These are phyloP conservation scores for Kryptolebias marmoratus DNA, from an alignment of 2,113 vertebrate species.

Conservation along the genomic window DNA sequence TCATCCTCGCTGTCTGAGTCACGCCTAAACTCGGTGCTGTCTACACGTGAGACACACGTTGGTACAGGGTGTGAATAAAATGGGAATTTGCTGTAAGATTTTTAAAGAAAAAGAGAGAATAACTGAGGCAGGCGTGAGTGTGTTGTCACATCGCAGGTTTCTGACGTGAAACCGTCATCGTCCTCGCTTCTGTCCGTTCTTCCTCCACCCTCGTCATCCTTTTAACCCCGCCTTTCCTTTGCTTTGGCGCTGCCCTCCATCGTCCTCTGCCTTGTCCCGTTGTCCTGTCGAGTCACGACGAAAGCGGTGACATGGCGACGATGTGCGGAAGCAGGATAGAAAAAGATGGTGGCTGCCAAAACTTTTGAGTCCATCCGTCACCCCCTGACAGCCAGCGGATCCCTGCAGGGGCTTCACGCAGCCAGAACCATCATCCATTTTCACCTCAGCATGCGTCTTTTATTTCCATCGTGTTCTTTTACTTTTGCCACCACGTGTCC, in stretches of 20 bases:
- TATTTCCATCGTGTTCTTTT: slow-evolving; percentile 5
- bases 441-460: slow-evolving; percentile 48
- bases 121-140: too few relatives aligned
- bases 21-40: too few relatives aligned
- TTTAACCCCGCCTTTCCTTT: neutral
- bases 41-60: too few relatives aligned
- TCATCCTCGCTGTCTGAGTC: too few relatives aligned
- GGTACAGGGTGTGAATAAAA: too few relatives aligned
- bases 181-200: neutral
- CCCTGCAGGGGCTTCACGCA: slow-evolving; percentile 3
- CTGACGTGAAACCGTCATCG: neutral
- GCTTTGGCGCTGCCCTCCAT: too few relatives aligned
- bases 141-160: too few relatives aligned
- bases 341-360: slow-evolving; percentile 18
- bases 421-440: slow-evolving; percentile 47
- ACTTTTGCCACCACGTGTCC: neutral
- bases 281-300: slow-evolving; percentile 19
- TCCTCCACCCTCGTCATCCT: neutral
- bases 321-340: neutral
- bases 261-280: neutral
- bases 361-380: slow-evolving; percentile 40
- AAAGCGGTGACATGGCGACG: slow-evolving; percentile 19
- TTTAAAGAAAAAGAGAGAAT: too few relatives aligned
- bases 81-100: too few relatives aligned
- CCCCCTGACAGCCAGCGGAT: slow-evolving; percentile 25